phyloP scores from a whole-genome alignment of 2,797 vertebrate species.

The Smutsia gigantea region DNA sequence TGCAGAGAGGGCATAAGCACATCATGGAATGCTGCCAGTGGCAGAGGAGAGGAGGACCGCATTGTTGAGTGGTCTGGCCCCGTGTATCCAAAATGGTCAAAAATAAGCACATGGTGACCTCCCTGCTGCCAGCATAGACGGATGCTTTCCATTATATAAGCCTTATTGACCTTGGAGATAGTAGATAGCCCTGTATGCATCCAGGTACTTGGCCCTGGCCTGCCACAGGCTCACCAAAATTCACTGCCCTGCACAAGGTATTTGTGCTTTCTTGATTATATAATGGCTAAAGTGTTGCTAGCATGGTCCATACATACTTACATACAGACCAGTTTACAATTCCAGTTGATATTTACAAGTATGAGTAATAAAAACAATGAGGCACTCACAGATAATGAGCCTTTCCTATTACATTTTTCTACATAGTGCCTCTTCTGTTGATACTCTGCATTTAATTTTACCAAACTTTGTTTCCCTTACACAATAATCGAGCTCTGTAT shows the following conservation, averaged over 20 bases:
- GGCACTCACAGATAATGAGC: background rate
- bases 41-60: background rate
- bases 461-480: background rate
- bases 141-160: background rate
- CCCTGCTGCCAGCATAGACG: too few relatives aligned
- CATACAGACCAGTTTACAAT: background rate
- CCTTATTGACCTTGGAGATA: background rate
- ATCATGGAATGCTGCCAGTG: background rate
- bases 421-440: background rate
- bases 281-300: background rate
- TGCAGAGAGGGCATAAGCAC: background rate
- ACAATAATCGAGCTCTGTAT: background rate
- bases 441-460: background rate
- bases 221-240: background rate
- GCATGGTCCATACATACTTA: background rate
- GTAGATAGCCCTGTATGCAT: background rate
- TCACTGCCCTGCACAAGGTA: background rate
- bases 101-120: background rate
- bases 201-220: background rate
- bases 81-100: background rate
- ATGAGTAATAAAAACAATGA: background rate
- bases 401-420: background rate
- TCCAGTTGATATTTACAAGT: background rate
- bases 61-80: background rate
- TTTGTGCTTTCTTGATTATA: background rate